Evolutionary conservation across 2,888 invertebrate genomes (phyloP), one percentile per base, ranked within the genome.

Genomic region (Pantelozetes paolii): DNA sequence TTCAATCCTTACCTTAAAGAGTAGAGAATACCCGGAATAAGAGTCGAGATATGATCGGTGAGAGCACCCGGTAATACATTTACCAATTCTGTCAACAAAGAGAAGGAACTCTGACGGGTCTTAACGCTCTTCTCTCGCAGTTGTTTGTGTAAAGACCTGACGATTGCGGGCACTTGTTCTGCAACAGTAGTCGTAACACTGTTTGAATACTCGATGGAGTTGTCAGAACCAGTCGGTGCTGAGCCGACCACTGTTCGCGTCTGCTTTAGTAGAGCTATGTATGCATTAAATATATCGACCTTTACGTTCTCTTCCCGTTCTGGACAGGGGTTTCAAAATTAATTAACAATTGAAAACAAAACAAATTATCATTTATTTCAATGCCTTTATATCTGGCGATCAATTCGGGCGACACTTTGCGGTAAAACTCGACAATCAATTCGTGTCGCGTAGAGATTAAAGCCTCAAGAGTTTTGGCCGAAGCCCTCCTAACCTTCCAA

Each of bases 281-380:
- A 98, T 0, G 97, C 96, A 81, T 94, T 92, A 81, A 99, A 91
- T 77, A 99, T 94, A 82, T 99, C 98, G 32, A 94, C 94, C 81
- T 98, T 97, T 0, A 99, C 99, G 82, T 97, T 99, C 84, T 99
- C 99, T 83, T 99, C 99, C 45, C 98, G 88, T 83, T 98, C 97
- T 90, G 81, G 71, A 1, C 18, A 71, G 62, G 36, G 11, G 36
- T 36, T 5, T 11, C 36, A 36, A 36, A 36, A 36, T n/a, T n/a
- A n/a, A n/a, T n/a, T n/a, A n/a, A n/a, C n/a, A n/a, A n/a, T n/a
- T n/a, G n/a, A n/a, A 48, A 48, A 48, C 20, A 48, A 48, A 48
- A 48, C 20, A 15, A 48, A 48, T 36, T 0, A 20, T 50, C 13
- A 5, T 71, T 71, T 13, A 36, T 13, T 32, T 6, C 42, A 26